Evolutionary conservation across 2,888 invertebrate species (phyloP).

Genomic region (Cephus pygmeus): DNA sequence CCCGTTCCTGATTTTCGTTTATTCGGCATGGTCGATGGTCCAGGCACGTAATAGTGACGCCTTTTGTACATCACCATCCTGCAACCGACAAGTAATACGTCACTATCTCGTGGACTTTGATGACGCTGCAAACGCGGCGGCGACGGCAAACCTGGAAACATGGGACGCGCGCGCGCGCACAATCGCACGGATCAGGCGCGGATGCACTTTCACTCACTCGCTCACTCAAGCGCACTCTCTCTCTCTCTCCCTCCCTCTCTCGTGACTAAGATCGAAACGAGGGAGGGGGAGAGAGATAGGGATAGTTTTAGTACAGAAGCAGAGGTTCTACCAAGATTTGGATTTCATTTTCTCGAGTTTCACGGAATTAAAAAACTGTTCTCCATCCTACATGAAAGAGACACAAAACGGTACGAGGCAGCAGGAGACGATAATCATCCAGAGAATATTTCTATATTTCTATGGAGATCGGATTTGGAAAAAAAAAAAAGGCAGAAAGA

Average conservation of each 20-base stretch:
- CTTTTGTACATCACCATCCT: slow-evolving; percentile 62
- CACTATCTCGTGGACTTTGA: background rate
- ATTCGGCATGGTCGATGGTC: slow-evolving; percentile 52
- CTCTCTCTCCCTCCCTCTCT: background rate
- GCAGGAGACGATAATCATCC: too few species aligned
- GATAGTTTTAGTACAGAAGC: background rate
- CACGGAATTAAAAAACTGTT: background rate
- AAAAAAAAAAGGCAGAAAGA: background rate
- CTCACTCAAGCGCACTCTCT: too few species aligned
- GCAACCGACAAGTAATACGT: slow-evolving; percentile 20
- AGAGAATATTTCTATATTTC: too few species aligned
- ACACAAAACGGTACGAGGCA: too few species aligned
- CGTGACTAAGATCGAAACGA: too few species aligned
- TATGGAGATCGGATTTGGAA: too few species aligned
- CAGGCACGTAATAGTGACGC: slow-evolving; percentile 54
- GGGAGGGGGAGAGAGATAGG: too few species aligned
- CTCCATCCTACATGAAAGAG: background rate
- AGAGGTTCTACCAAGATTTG: background rate
- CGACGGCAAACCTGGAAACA: too few species aligned
- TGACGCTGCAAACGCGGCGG: background rate
- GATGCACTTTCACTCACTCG: background rate
- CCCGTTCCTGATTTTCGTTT: slow-evolving; percentile 34
- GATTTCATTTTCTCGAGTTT: background rate
- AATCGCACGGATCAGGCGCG: background rate
- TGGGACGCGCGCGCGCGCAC: too few species aligned